These are phyloP conservation scores for Cepaea nemoralis DNA, from an alignment of 1,140 invertebrate species.

Conservation along the genomic window DNA sequence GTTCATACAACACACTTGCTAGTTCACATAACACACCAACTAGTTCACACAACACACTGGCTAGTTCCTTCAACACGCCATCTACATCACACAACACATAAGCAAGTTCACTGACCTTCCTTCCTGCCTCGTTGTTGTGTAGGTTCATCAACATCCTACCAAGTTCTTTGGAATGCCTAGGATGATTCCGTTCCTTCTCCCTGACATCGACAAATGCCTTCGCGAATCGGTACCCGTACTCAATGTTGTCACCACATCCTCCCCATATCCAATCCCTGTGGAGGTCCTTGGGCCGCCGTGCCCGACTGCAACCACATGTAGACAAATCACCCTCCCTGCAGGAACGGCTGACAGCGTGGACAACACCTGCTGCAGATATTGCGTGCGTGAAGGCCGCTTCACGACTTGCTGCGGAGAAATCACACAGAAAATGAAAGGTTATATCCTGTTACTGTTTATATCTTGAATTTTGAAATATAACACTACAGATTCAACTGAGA, in stretches of 20 bases:
- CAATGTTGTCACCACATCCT: constrained; percentile 95
- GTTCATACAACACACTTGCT: too few relatives aligned
- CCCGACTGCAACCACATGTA: constrained; percentile 89
- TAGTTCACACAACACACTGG: too few relatives aligned
- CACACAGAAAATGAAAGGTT: too few relatives aligned
- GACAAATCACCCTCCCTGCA: constrained; percentile 90
- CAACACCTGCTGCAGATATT: constrained; percentile 88
- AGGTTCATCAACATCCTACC: constrained; percentile 90
- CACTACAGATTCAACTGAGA: too few relatives aligned
- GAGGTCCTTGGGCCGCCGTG: constrained; percentile 83
- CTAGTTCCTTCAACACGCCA: background rate
- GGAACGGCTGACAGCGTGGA: constrained; percentile 85
- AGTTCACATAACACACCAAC: too few relatives aligned
- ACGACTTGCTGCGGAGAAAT: constrained; percentile 81
- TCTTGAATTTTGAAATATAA: too few relatives aligned
- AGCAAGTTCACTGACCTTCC: constrained; percentile 80
- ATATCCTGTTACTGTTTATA: too few relatives aligned
- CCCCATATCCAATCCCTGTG: constrained; percentile 94
- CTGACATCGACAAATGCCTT: constrained; percentile 91
- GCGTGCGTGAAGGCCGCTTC: constrained; percentile 94
- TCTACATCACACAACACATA: background rate
- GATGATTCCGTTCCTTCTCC: constrained; percentile 80
- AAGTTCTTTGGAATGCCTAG: constrained; percentile 80
- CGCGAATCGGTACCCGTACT: constrained; percentile 95
- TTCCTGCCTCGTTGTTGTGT: constrained; percentile 94